Base-by-base conservation (phyloP, 2,888 invertebrate genomes). In the Taphrorychus bicolor region DNA sequence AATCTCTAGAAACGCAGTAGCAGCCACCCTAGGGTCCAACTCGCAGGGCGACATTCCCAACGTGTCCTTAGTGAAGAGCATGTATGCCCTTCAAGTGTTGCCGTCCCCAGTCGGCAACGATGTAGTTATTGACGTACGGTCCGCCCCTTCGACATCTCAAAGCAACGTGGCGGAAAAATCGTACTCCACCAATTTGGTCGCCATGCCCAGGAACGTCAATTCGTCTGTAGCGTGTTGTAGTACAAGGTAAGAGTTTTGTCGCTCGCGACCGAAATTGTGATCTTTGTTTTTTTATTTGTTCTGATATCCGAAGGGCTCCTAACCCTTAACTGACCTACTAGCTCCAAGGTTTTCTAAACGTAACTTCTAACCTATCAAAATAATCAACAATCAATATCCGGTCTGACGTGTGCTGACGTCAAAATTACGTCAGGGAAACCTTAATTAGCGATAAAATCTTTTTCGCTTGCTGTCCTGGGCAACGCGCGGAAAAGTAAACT, bases 1-100 rank as follows among this genome's bases (percentile, higher is more conserved):
- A 81, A 88, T 90, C 82, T 88, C 89, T 1, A 86, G 89, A 63
- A 89, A 89, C 80, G 86, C 88, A 0, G 84, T 87, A 19, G 83
- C 87, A n/a, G 86, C 87, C 49, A 85, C 85, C 0, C 80, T 81
- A 21, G 77, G 76, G 5, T 70, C 73, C 2, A 77, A 71, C 61
- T 74, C 73, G 52, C 71, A 71, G 58, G 68, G 54, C 9, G 79
- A 75, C 23, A 70, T 74, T 52, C 71, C 61, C 56, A 73, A 75
- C n/a, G 71, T 77, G 7, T 76, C 76, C 3, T 72, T 79, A 16
- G 76, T 77, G 0, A 80, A 80, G 54, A 78, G 76, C 70, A 70
- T 79, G 63, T 80, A 77, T 62, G 76, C 72, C 51, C 71, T 79
- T 58, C 72, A 76, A 40, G 63, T 59, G 16, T 66, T 79, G 56